Conservation (phyloP, 2,797 vertebrate genomes). For the Atherinosoma microstoma region DNA sequence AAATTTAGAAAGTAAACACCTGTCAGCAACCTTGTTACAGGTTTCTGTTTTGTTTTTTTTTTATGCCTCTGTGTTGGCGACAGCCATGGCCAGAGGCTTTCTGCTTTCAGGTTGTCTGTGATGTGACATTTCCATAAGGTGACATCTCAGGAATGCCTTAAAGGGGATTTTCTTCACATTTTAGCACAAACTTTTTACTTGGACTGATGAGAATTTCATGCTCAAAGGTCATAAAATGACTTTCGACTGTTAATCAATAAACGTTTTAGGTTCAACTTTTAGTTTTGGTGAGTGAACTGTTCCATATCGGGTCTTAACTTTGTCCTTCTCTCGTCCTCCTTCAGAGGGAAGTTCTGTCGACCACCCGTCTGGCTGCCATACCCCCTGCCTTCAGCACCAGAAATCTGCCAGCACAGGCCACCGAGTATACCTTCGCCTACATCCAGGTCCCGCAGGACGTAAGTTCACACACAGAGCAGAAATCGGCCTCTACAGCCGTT, state of each 20-base stretch:
- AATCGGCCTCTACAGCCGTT: constrained; percentile 43
- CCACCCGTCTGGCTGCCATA: constrained; percentile 88
- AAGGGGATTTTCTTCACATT: not conserved
- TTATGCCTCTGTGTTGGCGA: not conserved
- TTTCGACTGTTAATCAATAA: not conserved
- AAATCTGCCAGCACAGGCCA: constrained; percentile 91
- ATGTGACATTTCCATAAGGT: not conserved
- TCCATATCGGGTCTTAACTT: constrained; percentile 20
- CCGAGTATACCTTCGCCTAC: constrained; percentile 93
- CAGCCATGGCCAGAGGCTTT: not conserved
- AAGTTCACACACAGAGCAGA: constrained; percentile 75
- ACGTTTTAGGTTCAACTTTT: not conserved
- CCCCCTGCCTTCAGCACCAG: constrained; percentile 91
- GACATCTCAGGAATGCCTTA: not conserved
- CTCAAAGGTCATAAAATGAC: not conserved
- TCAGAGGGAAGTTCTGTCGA: constrained; percentile 92
- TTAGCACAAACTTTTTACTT: not conserved
- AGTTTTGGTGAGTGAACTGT: not conserved
- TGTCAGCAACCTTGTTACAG: not conserved
- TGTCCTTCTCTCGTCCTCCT: constrained; percentile 32
- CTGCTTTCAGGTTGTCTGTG: not conserved
- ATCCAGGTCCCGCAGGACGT: constrained; percentile 96
- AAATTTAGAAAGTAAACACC: not conserved
- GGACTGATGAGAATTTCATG: not conserved
- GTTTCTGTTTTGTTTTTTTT: no score